Evolutionary conservation across 1,140 invertebrate species (phyloP), one percentile per base, ranked within the genome.

Genomic region (Procambarus virginalis): DNA sequence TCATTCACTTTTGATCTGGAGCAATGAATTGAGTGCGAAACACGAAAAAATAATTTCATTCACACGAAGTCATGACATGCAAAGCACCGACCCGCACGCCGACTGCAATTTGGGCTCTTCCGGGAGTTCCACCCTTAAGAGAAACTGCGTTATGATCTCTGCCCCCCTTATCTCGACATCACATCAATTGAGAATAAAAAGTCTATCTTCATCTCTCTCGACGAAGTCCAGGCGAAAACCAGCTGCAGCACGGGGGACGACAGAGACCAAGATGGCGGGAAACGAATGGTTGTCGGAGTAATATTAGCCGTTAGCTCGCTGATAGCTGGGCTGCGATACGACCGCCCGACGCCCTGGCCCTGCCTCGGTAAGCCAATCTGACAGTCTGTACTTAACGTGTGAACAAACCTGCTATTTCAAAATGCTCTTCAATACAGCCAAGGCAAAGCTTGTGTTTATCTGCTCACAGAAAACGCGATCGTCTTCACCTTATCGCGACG

Each of bases 351-450:
- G 70, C 84, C 84, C 48, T 86, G 77, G 77, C 84, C 79, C 84
- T 76, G 84, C 73, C 73, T 75, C 77, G 84, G 84, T 86, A 86
- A 86, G 76, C 75, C 76, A 86, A 86, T 86, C 84, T 78, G 84
- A 86, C 84, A 78, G 73, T 86, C 55, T 86, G 77, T 86, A 86
- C 84, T 86, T 86, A 86, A 86, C 75, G 84, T 86, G 84, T 86
- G 84, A 86, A 78, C 84, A 86, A 86, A 86, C 84, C 84, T 86
- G 84, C 48, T 86, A 86, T 86, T 86, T 86, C 58, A 78, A 86
- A 86, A 78, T 78, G 84, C 84, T 86, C 84, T 86, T 86, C 84
- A 86, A 78, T 78, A 73, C 73, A 78, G 84, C 84, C 68, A 75
- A 78, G 75, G 77, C 51, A 75, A 86, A 75, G 84, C 84, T 86